These are phyloP conservation scores for Mus pahari DNA, from an alignment of 2,113 vertebrate genomes.

Conservation along the genomic window DNA sequence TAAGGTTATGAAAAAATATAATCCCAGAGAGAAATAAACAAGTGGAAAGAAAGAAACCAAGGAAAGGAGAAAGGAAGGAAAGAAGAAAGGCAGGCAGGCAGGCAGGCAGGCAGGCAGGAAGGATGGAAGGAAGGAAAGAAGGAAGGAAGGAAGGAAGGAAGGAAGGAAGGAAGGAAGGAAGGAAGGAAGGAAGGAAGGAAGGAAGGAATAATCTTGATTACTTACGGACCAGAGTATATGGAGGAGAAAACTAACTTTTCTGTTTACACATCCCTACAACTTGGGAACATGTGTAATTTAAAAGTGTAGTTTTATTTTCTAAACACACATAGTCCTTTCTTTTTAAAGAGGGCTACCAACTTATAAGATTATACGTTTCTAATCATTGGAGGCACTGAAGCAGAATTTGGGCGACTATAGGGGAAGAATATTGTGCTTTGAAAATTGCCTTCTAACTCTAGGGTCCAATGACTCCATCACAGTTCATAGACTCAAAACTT, in stretches of 20 bases:
- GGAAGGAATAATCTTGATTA: background rate
- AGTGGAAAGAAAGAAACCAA: background rate
- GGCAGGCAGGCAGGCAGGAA: too few relatives aligned
- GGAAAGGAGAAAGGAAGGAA: rapidly evolving
- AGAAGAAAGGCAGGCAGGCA: too few relatives aligned
- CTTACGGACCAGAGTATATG: background rate
- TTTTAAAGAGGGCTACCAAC: background rate
- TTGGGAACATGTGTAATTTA: slow-evolving; percentile 14
- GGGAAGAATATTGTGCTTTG: slow-evolving; percentile 31
- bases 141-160: background rate
- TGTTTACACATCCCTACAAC: background rate
- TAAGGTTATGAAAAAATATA: background rate
- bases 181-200: background rate
- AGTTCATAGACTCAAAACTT: slow-evolving; percentile 1
- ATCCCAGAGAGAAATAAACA: background rate
- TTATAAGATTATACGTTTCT: slow-evolving; percentile 37
- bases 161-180: background rate
- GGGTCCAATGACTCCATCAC: background rate
- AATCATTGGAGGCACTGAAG: slow-evolving; percentile 2
- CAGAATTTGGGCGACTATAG: slow-evolving; percentile 24
- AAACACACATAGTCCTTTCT: background rate
- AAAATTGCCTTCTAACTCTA: background rate
- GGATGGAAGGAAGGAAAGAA: too few relatives aligned
- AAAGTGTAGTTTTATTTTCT: slow-evolving; percentile 34
- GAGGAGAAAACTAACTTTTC: slow-evolving; percentile 14